Percentiles rank a stretch among this genome's conserved stretches.
phyloP scores from a whole-genome alignment of 1,140 invertebrate species.

The Drosophila elegans region DNA sequence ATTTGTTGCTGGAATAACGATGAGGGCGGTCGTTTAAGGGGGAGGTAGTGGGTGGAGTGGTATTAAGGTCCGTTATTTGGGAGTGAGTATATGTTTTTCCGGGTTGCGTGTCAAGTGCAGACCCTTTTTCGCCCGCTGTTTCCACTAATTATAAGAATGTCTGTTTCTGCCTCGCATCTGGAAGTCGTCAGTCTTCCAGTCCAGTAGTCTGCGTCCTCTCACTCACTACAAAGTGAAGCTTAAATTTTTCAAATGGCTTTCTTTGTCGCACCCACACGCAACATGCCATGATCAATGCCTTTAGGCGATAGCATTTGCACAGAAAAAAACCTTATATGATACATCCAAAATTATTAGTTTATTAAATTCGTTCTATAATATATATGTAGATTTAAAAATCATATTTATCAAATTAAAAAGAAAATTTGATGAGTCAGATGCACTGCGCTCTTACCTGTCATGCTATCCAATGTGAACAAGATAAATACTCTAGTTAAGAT shows the following conservation, averaged over 20 bases:
- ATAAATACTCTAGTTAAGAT: too few species aligned
- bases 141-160: constrained; percentile 29
- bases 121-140: constrained; percentile 30
- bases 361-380: too few species aligned
- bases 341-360: too few species aligned
- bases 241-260: background rate
- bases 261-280: background rate
- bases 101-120: constrained; percentile 53
- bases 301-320: too few species aligned
- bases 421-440: too few species aligned
- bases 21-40: constrained; percentile 45
- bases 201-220: background rate
- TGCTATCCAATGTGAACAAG: too few species aligned
- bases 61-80: background rate
- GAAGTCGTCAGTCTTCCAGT: constrained; percentile 14
- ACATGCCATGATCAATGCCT: too few species aligned
- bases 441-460: too few species aligned
- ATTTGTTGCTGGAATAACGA: constrained; percentile 57
- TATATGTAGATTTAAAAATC: too few species aligned
- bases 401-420: too few species aligned
- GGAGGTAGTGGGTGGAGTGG: background rate
- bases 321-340: too few species aligned
- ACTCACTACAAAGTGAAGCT: background rate
- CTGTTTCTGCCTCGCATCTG: constrained; percentile 26
- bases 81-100: constrained; percentile 5